A percentile compares a stretch with the other conserved stretches of the same genome.
phyloP scores from a whole-genome alignment of 2,113 vertebrate species.

The Heteronetta atricapilla region DNA sequence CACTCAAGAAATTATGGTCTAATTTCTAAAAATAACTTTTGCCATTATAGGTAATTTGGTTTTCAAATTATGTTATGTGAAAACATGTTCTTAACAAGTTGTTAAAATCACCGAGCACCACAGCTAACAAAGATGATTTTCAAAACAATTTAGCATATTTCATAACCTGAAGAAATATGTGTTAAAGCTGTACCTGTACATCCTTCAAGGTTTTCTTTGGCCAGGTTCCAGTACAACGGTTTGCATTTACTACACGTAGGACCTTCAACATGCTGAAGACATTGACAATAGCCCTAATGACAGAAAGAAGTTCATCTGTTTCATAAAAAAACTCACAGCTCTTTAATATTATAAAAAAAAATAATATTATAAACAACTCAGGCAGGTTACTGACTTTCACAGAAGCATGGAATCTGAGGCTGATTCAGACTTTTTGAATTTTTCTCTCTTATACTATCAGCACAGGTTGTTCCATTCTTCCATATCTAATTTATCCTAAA shows the following conservation, averaged over 20 bases:
- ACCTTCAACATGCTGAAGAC: slow-evolving; percentile 83
- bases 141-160: background rate
- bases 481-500: background rate
- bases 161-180: background rate
- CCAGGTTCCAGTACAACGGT: slow-evolving; percentile 90
- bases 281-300: slow-evolving; percentile 84
- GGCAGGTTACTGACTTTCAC: background rate
- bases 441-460: background rate
- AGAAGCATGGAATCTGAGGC: background rate
- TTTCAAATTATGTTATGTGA: background rate
- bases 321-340: background rate
- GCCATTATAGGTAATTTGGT: background rate
- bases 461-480: background rate
- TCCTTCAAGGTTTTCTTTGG: slow-evolving; percentile 78
- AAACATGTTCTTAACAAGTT: background rate
- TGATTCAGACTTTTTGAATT: background rate
- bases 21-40: background rate
- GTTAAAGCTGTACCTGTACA: slow-evolving; percentile 80
- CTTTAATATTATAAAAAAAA: background rate
- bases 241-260: slow-evolving; percentile 86
- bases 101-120: background rate
- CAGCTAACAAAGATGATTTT: background rate
- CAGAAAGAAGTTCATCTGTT: slow-evolving; percentile 13
- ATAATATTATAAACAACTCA: background rate
- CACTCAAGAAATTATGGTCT: background rate